A percentile compares a stretch with the other conserved stretches of the same genome.
phyloP scores from a whole-genome alignment of 2,888 invertebrate species.

The Globia sparganii region DNA sequence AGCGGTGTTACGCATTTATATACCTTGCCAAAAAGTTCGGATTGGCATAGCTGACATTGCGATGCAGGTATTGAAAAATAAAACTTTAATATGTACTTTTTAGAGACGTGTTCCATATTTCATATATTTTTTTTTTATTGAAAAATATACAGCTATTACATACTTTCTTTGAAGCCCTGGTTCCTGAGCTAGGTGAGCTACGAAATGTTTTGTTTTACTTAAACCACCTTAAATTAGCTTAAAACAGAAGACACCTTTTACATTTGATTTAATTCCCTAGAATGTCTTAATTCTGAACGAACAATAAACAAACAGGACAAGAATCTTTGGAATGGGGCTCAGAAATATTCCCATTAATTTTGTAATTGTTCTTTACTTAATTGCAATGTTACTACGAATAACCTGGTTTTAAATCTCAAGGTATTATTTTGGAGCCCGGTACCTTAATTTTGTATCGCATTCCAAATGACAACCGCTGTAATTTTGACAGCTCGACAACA shows the following conservation, averaged over 20 bases:
- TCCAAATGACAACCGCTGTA: not conserved
- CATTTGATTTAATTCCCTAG: slow-evolving; percentile 61
- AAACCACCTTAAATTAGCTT: slow-evolving; percentile 15
- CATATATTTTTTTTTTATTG: too few species aligned
- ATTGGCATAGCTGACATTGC: not conserved
- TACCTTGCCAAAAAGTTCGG: not conserved
- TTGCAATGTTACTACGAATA: slow-evolving; percentile 29
- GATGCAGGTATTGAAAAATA: not conserved
- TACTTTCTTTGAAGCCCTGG: too few species aligned
- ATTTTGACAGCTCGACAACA: not conserved
- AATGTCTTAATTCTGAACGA: slow-evolving; percentile 59
- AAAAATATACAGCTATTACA: too few species aligned
- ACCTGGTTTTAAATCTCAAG: not conserved
- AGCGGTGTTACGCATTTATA: not conserved
- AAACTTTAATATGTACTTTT: not conserved
- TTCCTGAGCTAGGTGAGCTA: too few species aligned
- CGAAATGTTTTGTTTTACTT: not conserved
- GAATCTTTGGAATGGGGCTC: slow-evolving; percentile 34
- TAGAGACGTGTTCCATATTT: not conserved
- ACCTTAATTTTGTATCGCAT: not conserved
- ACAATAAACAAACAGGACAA: slow-evolving; percentile 56
- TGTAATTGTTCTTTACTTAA: slow-evolving; percentile 38
- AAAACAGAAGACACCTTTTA: slow-evolving; percentile 50
- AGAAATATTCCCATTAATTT: slow-evolving; percentile 55
- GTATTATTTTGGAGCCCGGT: not conserved